Evolutionary conservation across 2,113 vertebrate species (phyloP).

Genomic region (mouse (Mus musculus)): GRCm39 chr1:156393001-156393500

Average conservation of each 20-base stretch:
- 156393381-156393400: slow-evolving; percentile 48
- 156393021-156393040: slow-evolving; percentile 60
- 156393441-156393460: slow-evolving; percentile 51
- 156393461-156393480: neutral
- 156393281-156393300: slow-evolving; percentile 57
- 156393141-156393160: slow-evolving; percentile 74
- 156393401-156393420: slow-evolving; percentile 19
- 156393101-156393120: slow-evolving; percentile 50
- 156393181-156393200: slow-evolving; percentile 82
- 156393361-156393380: neutral
- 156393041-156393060: neutral
- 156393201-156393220: slow-evolving; percentile 19
- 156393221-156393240: slow-evolving; percentile 36
- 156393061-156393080: slow-evolving; percentile 55
- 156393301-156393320: slow-evolving; percentile 67
- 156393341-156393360: slow-evolving; percentile 54
- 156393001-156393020: slow-evolving; percentile 11
- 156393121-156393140: slow-evolving; percentile 78
- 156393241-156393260: slow-evolving; percentile 3
- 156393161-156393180: slow-evolving; percentile 78
- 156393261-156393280: slow-evolving; percentile 65
- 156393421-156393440: slow-evolving; percentile 44
- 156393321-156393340: slow-evolving; percentile 60
- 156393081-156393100: slow-evolving; percentile 77
- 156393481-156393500: neutral